Percentiles rank a stretch among this genome's conserved stretches.
Evolutionary conservation across 2,888 invertebrate species (phyloP).

Genomic region (Pedicia rivosa): DNA sequence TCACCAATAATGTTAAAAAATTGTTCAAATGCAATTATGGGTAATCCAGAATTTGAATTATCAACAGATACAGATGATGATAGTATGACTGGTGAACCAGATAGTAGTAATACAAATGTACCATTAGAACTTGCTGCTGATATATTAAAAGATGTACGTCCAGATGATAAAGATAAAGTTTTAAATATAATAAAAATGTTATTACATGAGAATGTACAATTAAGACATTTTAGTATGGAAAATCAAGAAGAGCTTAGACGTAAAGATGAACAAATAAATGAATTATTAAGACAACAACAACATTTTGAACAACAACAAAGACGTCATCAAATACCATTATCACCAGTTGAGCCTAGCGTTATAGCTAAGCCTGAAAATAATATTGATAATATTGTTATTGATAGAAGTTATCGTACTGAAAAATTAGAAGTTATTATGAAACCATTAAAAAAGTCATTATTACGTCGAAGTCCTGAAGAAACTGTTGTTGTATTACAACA

Average conservation of each 20-base stretch:
- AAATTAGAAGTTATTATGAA: constrained; percentile 16
- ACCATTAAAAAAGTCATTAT: constrained; percentile 20
- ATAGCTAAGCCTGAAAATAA: background rate
- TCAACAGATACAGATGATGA: constrained; percentile 59
- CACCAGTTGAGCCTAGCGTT: background rate
- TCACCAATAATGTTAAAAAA: constrained; percentile 11
- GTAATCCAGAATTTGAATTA: constrained; percentile 45
- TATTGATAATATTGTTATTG: constrained; percentile 7
- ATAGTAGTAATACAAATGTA: constrained; percentile 28
- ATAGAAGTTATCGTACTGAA: constrained; percentile 4
- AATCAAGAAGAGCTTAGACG: constrained; percentile 24
- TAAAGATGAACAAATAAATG: constrained; percentile 25
- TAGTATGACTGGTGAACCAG: constrained; percentile 27
- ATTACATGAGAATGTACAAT: constrained; percentile 27
- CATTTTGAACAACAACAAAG: constrained; percentile 9
- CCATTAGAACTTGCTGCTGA: constrained; percentile 29
- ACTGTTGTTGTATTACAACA: no score
- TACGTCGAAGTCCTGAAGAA: constrained; percentile 19
- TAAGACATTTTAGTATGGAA: constrained; percentile 18
- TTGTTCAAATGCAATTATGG: constrained; percentile 6
- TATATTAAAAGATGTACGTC: constrained; percentile 24
- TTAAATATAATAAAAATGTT: constrained; percentile 22
- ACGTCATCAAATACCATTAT: constrained; percentile 1
- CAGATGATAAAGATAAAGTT: constrained; percentile 26
- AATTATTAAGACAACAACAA: constrained; percentile 26